Percentiles rank a stretch among this genome's conserved stretches.
phyloP scores from a whole-genome alignment of 2,113 vertebrate genomes.

The Natator depressus region DNA sequence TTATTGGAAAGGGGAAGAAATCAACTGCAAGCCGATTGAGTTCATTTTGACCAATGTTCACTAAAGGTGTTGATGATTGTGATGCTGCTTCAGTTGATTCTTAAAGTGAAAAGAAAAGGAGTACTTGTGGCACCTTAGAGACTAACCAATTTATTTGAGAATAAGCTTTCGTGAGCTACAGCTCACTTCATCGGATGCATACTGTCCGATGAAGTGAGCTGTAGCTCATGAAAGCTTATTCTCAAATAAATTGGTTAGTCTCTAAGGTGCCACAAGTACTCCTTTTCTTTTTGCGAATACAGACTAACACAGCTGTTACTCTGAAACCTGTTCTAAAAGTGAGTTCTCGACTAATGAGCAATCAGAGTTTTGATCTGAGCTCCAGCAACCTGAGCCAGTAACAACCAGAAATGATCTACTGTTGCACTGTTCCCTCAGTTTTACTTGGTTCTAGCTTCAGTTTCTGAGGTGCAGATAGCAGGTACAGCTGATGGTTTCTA shows the following conservation, averaged over 20 bases:
- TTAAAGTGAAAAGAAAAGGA: too few relatives aligned
- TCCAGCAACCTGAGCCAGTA: constrained; percentile 25
- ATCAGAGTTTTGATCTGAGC: not conserved
- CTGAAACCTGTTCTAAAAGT: constrained; percentile 37
- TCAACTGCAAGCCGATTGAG: not conserved
- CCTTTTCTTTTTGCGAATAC: too few relatives aligned
- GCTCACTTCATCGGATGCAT: too few relatives aligned
- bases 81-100: constrained; percentile 44
- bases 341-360: constrained; percentile 24
- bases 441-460: not conserved
- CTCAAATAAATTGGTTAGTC: too few relatives aligned
- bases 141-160: too few relatives aligned
- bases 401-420: not conserved
- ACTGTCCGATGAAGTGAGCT: too few relatives aligned
- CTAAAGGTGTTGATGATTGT: constrained; percentile 12
- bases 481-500: not conserved
- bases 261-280: too few relatives aligned
- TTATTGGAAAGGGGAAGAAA: constrained; percentile 54
- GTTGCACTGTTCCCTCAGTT: not conserved
- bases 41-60: not conserved
- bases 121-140: too few relatives aligned
- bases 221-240: too few relatives aligned
- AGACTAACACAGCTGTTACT: too few relatives aligned
- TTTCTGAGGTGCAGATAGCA: not conserved
- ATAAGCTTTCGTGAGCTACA: too few relatives aligned